Percentiles rank a stretch among this genome's conserved stretches.
phyloP scores from a whole-genome alignment of 2,113 vertebrate species.

The Numida meleagris region DNA sequence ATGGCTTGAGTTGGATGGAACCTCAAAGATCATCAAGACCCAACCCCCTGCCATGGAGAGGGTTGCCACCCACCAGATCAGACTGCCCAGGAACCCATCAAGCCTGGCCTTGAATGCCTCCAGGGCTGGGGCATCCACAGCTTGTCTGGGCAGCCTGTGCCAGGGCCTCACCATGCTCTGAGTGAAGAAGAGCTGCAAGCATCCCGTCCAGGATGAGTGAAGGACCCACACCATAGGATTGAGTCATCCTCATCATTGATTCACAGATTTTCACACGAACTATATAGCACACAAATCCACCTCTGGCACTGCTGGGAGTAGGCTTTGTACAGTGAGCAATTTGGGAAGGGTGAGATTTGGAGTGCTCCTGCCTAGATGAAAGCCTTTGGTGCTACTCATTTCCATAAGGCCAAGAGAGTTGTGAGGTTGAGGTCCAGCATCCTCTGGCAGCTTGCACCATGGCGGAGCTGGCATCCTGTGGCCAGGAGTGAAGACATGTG shows the following conservation, averaged over 20 bases:
- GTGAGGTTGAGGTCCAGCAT: neutral
- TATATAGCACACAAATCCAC: neutral
- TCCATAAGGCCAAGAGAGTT: neutral
- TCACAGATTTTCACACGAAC: neutral
- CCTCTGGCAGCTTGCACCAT: neutral
- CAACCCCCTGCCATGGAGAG: too few species aligned
- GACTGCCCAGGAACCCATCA: too few species aligned
- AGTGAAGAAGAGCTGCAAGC: too few species aligned
- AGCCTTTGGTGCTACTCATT: neutral
- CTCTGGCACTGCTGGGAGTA: neutral
- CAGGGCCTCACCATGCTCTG: too few species aligned
- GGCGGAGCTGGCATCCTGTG: neutral
- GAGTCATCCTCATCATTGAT: neutral
- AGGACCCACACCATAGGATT: neutral
- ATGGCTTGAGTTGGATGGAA: too few species aligned
- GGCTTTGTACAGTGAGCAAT: neutral
- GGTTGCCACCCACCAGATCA: too few species aligned
- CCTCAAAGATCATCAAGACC: too few species aligned
- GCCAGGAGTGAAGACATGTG: neutral
- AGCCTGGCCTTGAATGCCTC: too few species aligned
- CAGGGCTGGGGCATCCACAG: too few species aligned
- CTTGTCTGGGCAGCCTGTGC: too few species aligned
- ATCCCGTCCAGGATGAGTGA: neutral
- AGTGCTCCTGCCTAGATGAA: rapidly evolving
- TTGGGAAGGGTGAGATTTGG: rapidly evolving